Base-by-base conservation (phyloP, 2,797 vertebrate species). In the Anomalospiza imberbis region DNA sequence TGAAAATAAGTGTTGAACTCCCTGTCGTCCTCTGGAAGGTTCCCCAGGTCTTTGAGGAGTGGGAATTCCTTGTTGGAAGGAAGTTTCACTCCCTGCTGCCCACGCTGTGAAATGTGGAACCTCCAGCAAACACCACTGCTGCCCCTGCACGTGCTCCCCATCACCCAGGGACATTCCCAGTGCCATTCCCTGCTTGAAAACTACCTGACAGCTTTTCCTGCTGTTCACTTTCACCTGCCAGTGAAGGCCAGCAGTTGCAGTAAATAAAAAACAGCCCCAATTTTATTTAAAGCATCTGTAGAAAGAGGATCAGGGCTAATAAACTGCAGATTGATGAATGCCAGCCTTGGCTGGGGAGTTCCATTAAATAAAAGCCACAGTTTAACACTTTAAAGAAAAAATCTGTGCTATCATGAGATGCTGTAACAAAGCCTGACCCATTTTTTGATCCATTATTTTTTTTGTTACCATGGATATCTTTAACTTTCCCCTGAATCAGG, bases 401-500 rank as follows among this genome's bases (percentile, higher is more conserved):
- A 55, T 67, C 60, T 57, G 17, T 47, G 51, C 63, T 91, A 79
- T 90, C 24, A 0, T 66, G 73, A 94, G 83, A 85, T 93, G 19
- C 71, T 63, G 24, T 78, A 93, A 94, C 67, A 88, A 88, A 91
- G 62, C 4, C 0, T 76, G 91, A 86, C 73, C 83, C 60, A 73
- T 71, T 94, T 96, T 88, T 84, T 40, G 17, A 53, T 85, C 51
- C 10, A 18, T 81, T 93, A 55, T 94, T 96, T 95, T 75, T 91
- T 94, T 94, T 93, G 85, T 93, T 95, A 19, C 79, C 58, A 62
- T 88, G 68, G 72, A 40, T 3, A 1, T 81, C 62, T 91, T 84
- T 25, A 70, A 70, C 87, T 93, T 92, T 45, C 87, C 44, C 60
- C 54, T 31, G 73, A 55, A 91, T 42, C 4, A 1, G 84, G 85